These are phyloP conservation scores for Bilobella aurantiaca DNA, from an alignment of 1,140 invertebrate genomes.

Conservation along the genomic window DNA sequence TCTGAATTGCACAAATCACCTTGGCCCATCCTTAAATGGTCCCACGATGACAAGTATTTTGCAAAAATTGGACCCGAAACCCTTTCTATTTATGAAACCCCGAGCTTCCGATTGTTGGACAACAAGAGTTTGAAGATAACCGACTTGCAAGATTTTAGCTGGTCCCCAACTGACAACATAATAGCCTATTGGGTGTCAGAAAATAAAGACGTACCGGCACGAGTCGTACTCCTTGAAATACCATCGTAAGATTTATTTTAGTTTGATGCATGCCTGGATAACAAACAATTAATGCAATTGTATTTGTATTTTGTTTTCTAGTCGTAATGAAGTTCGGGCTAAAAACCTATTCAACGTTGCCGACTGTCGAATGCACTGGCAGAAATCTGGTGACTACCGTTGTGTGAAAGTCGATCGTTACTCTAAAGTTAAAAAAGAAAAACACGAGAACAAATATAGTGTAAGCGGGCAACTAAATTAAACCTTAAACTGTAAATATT, in stretches of 20 bases:
- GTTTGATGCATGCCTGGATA: no score
- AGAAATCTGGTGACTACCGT: slow-evolving; percentile 92
- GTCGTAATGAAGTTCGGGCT: slow-evolving; percentile 77
- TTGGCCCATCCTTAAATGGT: slow-evolving; percentile 89
- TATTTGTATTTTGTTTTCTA: neutral
- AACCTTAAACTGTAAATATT: slow-evolving; percentile 9
- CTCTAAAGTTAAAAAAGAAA: slow-evolving; percentile 82
- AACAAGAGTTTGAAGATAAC: slow-evolving; percentile 89
- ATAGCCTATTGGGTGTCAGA: slow-evolving; percentile 98
- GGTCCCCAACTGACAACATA: slow-evolving; percentile 94
- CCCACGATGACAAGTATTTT: slow-evolving; percentile 92
- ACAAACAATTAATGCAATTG: no score
- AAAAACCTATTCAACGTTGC: slow-evolving; percentile 97
- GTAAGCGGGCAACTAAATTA: slow-evolving; percentile 42
- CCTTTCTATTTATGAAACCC: slow-evolving; percentile 91
- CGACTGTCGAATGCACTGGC: slow-evolving; percentile 98
- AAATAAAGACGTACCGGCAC: slow-evolving; percentile 78
- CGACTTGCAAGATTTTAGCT: slow-evolving; percentile 88
- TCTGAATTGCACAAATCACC: slow-evolving; percentile 66
- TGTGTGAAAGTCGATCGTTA: slow-evolving; percentile 98
- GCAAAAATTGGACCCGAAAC: slow-evolving; percentile 73
- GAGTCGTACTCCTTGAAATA: slow-evolving; percentile 71
- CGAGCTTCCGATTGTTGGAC: slow-evolving; percentile 83
- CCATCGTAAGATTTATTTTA: slow-evolving; percentile 62
- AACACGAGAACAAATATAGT: slow-evolving; percentile 77